phyloP scores from a whole-genome alignment of 53 echinoderm and acorn worm species.

The Holothuria leucospilota region DNA sequence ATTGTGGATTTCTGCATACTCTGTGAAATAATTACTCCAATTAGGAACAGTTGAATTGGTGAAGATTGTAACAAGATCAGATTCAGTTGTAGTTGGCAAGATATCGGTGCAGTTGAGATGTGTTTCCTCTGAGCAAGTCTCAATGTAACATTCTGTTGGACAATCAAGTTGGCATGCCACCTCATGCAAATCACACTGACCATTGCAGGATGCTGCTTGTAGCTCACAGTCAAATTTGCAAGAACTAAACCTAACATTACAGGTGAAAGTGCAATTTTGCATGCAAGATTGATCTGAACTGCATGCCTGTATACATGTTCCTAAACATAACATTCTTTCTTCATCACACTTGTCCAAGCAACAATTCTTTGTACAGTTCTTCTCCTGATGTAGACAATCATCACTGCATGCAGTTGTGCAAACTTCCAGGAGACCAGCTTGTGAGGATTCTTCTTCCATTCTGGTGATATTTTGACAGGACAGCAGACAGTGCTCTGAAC shows the following conservation, averaged over 20 bases:
- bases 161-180: constrained; percentile 45
- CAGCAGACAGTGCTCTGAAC: constrained; percentile 19
- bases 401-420: background rate
- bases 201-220: constrained; percentile 36
- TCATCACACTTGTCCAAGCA: background rate
- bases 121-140: background rate
- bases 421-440: background rate
- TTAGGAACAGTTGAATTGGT: background rate
- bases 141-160: constrained; percentile 1
- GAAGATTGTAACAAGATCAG: background rate
- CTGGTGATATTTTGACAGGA: constrained; percentile 27
- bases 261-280: background rate
- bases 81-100: background rate
- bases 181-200: constrained; percentile 51
- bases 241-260: constrained; percentile 1
- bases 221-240: constrained; percentile 58
- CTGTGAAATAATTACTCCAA: background rate
- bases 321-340: background rate
- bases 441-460: background rate
- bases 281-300: background rate
- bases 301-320: background rate
- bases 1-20: background rate
- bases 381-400: background rate
- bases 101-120: background rate
- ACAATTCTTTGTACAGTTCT: constrained; percentile 24